Conservation (phyloP, 2,888 invertebrate genomes). For the Deilephila porcellus region DNA sequence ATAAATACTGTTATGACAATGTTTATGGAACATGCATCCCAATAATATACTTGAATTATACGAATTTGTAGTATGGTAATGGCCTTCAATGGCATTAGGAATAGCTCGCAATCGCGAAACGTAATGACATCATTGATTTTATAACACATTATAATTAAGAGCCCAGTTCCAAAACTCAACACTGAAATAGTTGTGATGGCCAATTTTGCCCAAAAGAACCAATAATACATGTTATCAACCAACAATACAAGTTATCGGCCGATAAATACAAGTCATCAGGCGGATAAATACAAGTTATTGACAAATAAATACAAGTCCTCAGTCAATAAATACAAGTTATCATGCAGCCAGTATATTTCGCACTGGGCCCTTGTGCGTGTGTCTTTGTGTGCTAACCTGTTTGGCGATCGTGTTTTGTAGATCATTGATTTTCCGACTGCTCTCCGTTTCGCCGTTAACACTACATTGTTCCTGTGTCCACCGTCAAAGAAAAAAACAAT, state of each 20-base stretch:
- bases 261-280: neutral
- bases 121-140: slow-evolving; percentile 2
- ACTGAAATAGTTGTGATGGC: neutral
- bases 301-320: neutral
- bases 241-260: neutral
- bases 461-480: slow-evolving; percentile 76
- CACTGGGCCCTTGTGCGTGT: slow-evolving; percentile 18
- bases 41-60: neutral
- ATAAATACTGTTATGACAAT: neutral
- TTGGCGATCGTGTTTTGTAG: slow-evolving; percentile 94
- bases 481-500: slow-evolving; percentile 64
- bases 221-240: neutral
- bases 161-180: slow-evolving; percentile 17
- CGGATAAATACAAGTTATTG: neutral
- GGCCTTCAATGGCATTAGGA: slow-evolving; percentile 18
- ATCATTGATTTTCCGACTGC: slow-evolving; percentile 87
- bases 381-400: slow-evolving; percentile 86
- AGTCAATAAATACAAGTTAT: neutral
- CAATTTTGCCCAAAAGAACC: neutral
- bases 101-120: slow-evolving; percentile 28
- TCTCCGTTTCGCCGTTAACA: slow-evolving; percentile 77
- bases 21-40: slow-evolving; percentile 9
- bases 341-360: neutral
- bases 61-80: slow-evolving; percentile 3
- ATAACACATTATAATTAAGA: slow-evolving; percentile 8